Conservation (phyloP, 2,888 invertebrate genomes). For the Latrodectus hesperus region DNA sequence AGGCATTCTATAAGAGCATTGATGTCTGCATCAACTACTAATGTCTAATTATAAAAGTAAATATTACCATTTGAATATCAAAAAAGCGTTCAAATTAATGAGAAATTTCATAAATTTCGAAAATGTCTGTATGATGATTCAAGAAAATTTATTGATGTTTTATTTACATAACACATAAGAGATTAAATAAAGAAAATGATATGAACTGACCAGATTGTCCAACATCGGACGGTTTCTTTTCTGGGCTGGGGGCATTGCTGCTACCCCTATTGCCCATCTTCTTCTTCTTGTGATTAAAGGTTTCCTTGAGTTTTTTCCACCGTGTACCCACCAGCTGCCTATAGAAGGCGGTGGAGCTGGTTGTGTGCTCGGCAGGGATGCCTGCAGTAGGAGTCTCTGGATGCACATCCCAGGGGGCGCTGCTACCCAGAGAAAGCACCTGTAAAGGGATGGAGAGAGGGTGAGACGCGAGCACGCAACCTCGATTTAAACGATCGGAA, state of each 20-base stretch:
- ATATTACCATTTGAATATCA: no score
- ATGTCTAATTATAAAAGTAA: no score
- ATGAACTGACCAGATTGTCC: conserved; percentile 52
- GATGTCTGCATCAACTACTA: no score
- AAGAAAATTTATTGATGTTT: no score
- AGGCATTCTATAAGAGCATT: no score
- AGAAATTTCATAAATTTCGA: no score
- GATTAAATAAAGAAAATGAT: not conserved
- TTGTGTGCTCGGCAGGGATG: conserved; percentile 9
- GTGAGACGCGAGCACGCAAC: conserved; percentile 2
- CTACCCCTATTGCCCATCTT: conserved; percentile 62
- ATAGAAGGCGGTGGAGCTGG: conserved; percentile 31
- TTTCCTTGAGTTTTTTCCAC: conserved; percentile 22
- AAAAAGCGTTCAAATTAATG: no score
- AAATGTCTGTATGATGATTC: no score
- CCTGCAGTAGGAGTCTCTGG: conserved; percentile 29
- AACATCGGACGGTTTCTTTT: conserved; percentile 37
- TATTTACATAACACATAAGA: not conserved
- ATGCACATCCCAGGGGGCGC: conserved; percentile 53
- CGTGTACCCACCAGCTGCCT: conserved; percentile 39
- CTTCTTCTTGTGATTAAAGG: not conserved
- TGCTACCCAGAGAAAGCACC: conserved; percentile 19
- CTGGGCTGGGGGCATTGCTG: conserved; percentile 59
- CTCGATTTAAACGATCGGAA: not conserved
- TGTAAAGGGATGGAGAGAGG: conserved; percentile 23